phyloP scores from a whole-genome alignment of 2,888 invertebrate species.

The Cantharis flavilabris region DNA sequence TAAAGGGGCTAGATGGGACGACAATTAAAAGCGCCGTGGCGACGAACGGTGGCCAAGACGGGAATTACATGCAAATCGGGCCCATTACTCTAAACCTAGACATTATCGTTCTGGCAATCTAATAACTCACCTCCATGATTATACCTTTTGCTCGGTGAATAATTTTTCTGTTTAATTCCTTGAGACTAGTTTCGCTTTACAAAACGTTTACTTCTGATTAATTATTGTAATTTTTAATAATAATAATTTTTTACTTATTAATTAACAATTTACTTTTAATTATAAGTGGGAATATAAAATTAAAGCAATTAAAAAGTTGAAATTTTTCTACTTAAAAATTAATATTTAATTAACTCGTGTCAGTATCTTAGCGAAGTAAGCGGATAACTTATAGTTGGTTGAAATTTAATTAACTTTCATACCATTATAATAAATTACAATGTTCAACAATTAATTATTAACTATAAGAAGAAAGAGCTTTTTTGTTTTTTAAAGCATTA shows the following conservation, averaged over 20 bases:
- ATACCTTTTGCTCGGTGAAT: slow-evolving; percentile 33
- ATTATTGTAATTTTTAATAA: slow-evolving; percentile 12
- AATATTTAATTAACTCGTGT: background rate
- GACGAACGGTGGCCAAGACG: slow-evolving; percentile 41
- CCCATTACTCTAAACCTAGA: slow-evolving; percentile 34
- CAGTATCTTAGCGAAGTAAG: background rate
- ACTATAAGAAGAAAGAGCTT: background rate
- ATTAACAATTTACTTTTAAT: background rate
- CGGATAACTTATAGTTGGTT: background rate
- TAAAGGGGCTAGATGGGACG: slow-evolving; percentile 36
- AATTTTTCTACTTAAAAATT: background rate
- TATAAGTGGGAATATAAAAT: background rate
- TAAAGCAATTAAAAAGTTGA: background rate
- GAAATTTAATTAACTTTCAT: background rate
- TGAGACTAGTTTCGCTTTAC: slow-evolving; percentile 25
- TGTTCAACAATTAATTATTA: background rate
- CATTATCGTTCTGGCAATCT: slow-evolving; percentile 37
- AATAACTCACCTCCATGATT: slow-evolving; percentile 36
- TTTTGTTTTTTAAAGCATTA: background rate
- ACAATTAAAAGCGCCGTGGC: slow-evolving; percentile 49
- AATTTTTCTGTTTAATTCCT: slow-evolving; percentile 35
- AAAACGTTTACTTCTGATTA: slow-evolving; percentile 24
- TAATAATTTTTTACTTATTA: slow-evolving; percentile 5
- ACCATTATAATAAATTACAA: background rate
- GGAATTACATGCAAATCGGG: slow-evolving; percentile 43